A percentile compares a stretch with the other conserved stretches of the same genome.
Evolutionary conservation across 2,113 vertebrate genomes (phyloP).

Genomic region (Mesembrinibis cayennensis): DNA sequence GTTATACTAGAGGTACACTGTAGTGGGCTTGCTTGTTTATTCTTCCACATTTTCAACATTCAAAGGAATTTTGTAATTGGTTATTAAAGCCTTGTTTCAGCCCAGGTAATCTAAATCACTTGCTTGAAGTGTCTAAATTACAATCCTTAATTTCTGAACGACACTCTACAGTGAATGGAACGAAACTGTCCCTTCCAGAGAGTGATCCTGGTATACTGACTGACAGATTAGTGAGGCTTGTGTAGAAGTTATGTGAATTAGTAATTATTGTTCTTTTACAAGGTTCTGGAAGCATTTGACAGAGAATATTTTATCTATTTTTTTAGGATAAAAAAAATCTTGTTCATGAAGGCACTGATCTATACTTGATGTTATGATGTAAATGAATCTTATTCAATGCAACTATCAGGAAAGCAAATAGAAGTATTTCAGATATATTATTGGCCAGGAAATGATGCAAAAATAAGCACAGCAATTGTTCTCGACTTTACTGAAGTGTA

Average conservation of each 20-base stretch:
- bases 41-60: background rate
- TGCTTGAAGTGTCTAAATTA: background rate
- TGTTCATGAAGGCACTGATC: background rate
- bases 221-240: background rate
- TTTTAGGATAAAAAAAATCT: background rate
- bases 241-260: background rate
- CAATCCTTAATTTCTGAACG: background rate
- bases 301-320: background rate
- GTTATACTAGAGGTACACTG: background rate
- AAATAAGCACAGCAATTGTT: background rate
- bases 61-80: background rate
- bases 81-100: background rate
- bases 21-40: background rate
- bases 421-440: background rate
- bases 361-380: background rate
- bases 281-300: background rate
- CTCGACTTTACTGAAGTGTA: background rate
- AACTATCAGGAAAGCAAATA: background rate
- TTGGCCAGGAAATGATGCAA: background rate
- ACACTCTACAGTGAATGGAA: background rate
- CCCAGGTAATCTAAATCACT: background rate
- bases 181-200: background rate
- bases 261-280: background rate
- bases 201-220: background rate
- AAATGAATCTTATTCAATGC: background rate